phyloP scores from a whole-genome alignment of 2,888 invertebrate genomes.

The Dendrolimus pini region DNA sequence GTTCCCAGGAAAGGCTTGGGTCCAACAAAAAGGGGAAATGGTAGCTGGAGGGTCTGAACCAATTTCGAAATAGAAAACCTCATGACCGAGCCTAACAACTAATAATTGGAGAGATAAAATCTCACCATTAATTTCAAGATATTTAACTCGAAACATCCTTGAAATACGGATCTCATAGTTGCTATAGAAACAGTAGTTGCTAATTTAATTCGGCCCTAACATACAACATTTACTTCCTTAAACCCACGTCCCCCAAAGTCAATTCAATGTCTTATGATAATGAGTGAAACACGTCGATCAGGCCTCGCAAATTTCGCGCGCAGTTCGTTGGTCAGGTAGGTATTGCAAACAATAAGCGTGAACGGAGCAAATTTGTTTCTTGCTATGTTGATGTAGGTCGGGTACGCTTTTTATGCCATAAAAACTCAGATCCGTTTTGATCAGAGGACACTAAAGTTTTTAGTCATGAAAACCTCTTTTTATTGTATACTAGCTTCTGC shows the following conservation, averaged over 20 bases:
- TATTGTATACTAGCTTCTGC: too few species aligned
- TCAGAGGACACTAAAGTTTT: conserved; percentile 5
- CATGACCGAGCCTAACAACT: too few species aligned
- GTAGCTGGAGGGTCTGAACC: too few species aligned
- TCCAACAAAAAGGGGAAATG: too few species aligned
- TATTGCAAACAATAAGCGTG: conserved; percentile 13
- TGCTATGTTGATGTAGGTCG: conserved; percentile 66
- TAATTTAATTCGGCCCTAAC: not conserved
- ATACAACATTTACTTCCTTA: not conserved
- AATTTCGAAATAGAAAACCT: too few species aligned
- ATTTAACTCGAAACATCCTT: not conserved
- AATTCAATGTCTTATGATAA: conserved; percentile 2
- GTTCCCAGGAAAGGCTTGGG: too few species aligned
- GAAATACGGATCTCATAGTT: not conserved
- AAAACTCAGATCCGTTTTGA: conserved; percentile 43
- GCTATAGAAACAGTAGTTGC: not conserved
- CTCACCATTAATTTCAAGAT: too few species aligned
- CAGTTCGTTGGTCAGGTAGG: not conserved
- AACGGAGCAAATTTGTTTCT: conserved; percentile 36
- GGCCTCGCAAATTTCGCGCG: not conserved
- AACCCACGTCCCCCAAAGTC: not conserved
- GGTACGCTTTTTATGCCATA: conserved; percentile 43
- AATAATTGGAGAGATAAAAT: too few species aligned
- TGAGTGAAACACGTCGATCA: not conserved
- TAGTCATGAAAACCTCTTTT: too few species aligned